Evolutionary conservation across 2,888 invertebrate genomes (phyloP).

Genomic region (Byasa hedistus): DNA sequence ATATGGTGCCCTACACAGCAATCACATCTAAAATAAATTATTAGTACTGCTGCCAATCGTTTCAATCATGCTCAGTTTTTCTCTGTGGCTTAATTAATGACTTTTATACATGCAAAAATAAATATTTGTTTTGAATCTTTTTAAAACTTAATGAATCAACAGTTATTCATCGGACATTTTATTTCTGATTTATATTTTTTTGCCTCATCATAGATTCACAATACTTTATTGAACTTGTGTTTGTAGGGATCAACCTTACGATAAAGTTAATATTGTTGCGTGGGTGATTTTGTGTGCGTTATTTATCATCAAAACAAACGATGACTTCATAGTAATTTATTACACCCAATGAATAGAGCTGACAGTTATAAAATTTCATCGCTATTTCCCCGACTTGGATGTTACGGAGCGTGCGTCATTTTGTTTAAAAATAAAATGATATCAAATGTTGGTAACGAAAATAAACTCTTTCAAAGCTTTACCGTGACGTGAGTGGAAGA

Average conservation of each 20-base stretch:
- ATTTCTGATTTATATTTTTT: too few species aligned
- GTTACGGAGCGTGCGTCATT: slow-evolving; percentile 63
- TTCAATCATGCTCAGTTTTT: too few species aligned
- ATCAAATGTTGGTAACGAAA: slow-evolving; percentile 48
- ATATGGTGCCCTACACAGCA: too few species aligned
- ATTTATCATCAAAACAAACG: slow-evolving; percentile 32
- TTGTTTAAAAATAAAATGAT: slow-evolving; percentile 53
- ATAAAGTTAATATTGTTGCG: not conserved
- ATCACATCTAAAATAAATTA: too few species aligned
- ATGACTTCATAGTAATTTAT: slow-evolving; percentile 37
- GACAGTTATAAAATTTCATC: slow-evolving; percentile 52
- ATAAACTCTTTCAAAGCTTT: slow-evolving; percentile 58
- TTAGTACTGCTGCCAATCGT: too few species aligned
- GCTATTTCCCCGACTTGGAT: slow-evolving; percentile 51
- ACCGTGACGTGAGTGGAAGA: slow-evolving; percentile 47
- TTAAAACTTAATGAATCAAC: too few species aligned
- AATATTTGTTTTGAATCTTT: too few species aligned
- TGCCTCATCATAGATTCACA: too few species aligned
- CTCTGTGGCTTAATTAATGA: too few species aligned
- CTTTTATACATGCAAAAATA: too few species aligned
- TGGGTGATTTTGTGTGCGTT: slow-evolving; percentile 9
- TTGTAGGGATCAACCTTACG: not conserved
- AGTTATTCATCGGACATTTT: too few species aligned
- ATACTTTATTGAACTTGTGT: not conserved
- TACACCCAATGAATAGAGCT: slow-evolving; percentile 35